Evolutionary conservation across 1,140 invertebrate species (phyloP).

Genomic region (Zaprionus lachaisei): DNA sequence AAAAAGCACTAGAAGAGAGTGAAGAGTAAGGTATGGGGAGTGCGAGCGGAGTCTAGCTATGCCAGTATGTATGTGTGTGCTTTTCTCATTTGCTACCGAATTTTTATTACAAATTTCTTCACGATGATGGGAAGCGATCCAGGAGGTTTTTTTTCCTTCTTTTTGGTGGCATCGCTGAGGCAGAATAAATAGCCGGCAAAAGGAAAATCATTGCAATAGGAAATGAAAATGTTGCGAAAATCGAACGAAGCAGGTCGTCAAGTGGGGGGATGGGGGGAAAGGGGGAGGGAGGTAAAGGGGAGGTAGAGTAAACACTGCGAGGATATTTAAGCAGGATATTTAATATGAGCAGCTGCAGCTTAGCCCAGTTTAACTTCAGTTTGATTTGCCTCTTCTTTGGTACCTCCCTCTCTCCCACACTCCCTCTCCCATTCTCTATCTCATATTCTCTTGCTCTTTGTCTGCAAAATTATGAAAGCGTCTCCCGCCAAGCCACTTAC

Average conservation of each 20-base stretch:
- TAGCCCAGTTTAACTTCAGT: slow-evolving; percentile 1
- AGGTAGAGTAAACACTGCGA: slow-evolving; percentile 49
- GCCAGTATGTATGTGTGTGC: slow-evolving; percentile 47
- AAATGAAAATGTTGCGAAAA: slow-evolving; percentile 75
- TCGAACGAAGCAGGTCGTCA: slow-evolving; percentile 1
- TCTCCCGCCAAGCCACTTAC: slow-evolving; percentile 26
- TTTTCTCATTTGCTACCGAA: slow-evolving; percentile 81
- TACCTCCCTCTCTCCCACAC: slow-evolving; percentile 2
- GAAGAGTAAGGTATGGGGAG: background rate
- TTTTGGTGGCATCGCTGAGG: slow-evolving; percentile 25
- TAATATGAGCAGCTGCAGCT: slow-evolving; percentile 62
- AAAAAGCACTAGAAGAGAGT: background rate
- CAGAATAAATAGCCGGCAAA: slow-evolving; percentile 75
- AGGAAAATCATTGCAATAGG: slow-evolving; percentile 80
- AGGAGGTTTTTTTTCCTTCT: slow-evolving; percentile 12
- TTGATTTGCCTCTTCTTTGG: slow-evolving; percentile 33
- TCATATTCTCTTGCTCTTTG: background rate
- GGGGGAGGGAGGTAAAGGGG: background rate
- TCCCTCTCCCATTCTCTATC: slow-evolving; percentile 5
- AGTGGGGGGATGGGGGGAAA: background rate
- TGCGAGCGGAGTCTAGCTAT: background rate
- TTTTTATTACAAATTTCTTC: slow-evolving; percentile 83
- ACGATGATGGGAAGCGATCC: slow-evolving; percentile 61
- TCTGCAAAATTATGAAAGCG: slow-evolving; percentile 20
- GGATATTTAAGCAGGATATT: slow-evolving; percentile 82